Evolutionary conservation across 1,140 invertebrate species (phyloP).

Genomic region (Drosophila lacertosa): DNA sequence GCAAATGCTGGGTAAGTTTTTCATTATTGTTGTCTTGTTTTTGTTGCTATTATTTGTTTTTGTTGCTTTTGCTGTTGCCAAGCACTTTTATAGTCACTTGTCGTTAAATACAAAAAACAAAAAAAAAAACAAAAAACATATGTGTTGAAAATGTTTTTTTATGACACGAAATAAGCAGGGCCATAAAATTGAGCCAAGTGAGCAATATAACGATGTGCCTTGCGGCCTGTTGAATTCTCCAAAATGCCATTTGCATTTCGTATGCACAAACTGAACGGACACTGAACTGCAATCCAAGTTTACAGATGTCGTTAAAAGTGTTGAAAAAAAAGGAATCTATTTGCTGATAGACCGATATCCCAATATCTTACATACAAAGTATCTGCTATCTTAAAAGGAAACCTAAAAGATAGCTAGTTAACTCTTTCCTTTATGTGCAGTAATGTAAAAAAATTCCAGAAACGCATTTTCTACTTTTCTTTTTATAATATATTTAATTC

Average conservation of each 20-base stretch:
- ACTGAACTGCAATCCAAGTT: constrained; percentile 29
- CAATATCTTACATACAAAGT: no score
- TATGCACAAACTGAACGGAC: constrained; percentile 20
- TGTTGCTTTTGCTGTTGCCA: constrained; percentile 30
- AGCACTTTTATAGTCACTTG: constrained; percentile 65
- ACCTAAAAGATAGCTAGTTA: no score
- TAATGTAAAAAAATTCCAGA: no score
- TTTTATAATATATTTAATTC: no score
- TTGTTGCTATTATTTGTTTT: neutral
- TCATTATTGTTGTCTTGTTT: constrained; percentile 36
- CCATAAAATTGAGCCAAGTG: constrained; percentile 64
- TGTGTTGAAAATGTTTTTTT: constrained; percentile 81
- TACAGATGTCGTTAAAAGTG: constrained; percentile 2
- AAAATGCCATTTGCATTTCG: constrained; percentile 42
- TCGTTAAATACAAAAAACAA: no score
- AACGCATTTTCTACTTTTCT: no score
- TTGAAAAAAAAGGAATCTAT: constrained; percentile 3
- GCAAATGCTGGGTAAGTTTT: constrained; percentile 70
- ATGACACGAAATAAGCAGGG: constrained; percentile 73
- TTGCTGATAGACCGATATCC: neutral
- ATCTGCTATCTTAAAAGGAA: no score
- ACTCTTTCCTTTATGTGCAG: no score
- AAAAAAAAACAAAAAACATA: no score
- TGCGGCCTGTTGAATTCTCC: constrained; percentile 47
- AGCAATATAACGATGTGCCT: constrained; percentile 57